Base-by-base conservation (phyloP, 2,113 vertebrate genomes). In the Chamaetylas fuelleborni region DNA sequence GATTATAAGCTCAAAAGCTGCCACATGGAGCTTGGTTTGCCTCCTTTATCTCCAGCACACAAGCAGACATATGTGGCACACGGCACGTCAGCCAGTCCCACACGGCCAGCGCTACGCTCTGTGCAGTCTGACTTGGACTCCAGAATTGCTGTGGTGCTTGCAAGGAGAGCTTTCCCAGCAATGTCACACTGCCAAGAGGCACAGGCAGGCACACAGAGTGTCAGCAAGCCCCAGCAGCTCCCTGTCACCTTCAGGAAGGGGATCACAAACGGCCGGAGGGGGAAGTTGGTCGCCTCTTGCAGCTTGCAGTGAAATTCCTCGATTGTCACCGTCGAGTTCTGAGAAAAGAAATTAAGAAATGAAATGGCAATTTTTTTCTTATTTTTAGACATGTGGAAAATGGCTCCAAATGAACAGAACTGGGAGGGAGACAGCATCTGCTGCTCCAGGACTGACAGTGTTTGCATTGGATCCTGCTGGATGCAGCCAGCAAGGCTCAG, bases 281-380 rank as follows among this genome's bases (percentile, higher is more conserved):
- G 99, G 90, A 99, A 99, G 97, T 99, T 99, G 10, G 99, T 99
- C 7, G 99, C 99, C 95, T 99, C 99, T 91, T 99, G 99, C 78
- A 99, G 99, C 92, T 99, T 98, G 81, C 99, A 99, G 93, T 99
- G 99, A 95, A 99, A 99, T 97, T 99, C 99, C 97, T 99, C 99
- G 38, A 99, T 99, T 77, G 99, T 99, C 92, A 99, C 98, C 5
- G 99, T 99, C 11, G 99, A 99, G 97, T 99, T 99, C 99, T 99
- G 97, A 58, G 96, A 95, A 97, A 71, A 96, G 42, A 96, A 96
- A 97, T 77, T 26, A 80, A 94, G 84, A 61, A 79, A 60, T 9
- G 19, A 91, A 81, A 88, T 94, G 66, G 58, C n/a, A 69, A 70
- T 90, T 94, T 81, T 38, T 72, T 23, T 95, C 81, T 74, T 66